Evolutionary conservation across 2,113 vertebrate species (phyloP), one percentile per base, ranked within the genome.

Genomic region (Protomyctophum bolini): DNA sequence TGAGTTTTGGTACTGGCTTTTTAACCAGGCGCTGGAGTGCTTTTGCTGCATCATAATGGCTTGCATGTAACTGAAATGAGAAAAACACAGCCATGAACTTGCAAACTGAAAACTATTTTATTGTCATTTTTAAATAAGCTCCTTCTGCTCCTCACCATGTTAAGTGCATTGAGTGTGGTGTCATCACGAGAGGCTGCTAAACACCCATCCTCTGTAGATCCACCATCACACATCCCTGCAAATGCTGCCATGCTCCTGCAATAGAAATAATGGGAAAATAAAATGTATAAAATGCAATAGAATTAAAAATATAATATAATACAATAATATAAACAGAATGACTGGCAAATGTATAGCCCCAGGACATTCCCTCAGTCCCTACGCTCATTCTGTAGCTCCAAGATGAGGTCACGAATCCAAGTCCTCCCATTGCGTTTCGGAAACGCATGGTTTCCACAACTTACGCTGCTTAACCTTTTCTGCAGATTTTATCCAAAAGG

Each of bases 161-260:
- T 99, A 74, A 99, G 93, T 0, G 98, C 98, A 0, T 99, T 99
- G n/a, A 99, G 95, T 0, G 98, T 99, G 45, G 98, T 99, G 77
- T 99, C 98, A 0, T 99, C 98, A 7, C 98, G 94, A 60, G 98
- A 99, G 0, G 98, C 98, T 57, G 98, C 98, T 0, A 98, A 93
- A 58, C 97, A 99, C 41, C 98, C 98, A 1, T 99, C 98, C 83
- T 99, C 98, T 0, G 97, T 99, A 70, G 97, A 98, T 12, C 98
- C 98, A 61, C 98, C 97, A 0, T 99, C 98, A 77, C 98, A 99
- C 98, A 99, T 99, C 9, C 98, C 98, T 56, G 98, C 98, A 90
- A 99, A 99, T 0, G 98, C 98, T 28, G 98, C 98, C 97, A 99
- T 99, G 92, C 98, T 99, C 97, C 98, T 99, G 59, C 21, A 21